Conservation (phyloP, 2,888 invertebrate genomes). For the Syritta pipiens region DNA sequence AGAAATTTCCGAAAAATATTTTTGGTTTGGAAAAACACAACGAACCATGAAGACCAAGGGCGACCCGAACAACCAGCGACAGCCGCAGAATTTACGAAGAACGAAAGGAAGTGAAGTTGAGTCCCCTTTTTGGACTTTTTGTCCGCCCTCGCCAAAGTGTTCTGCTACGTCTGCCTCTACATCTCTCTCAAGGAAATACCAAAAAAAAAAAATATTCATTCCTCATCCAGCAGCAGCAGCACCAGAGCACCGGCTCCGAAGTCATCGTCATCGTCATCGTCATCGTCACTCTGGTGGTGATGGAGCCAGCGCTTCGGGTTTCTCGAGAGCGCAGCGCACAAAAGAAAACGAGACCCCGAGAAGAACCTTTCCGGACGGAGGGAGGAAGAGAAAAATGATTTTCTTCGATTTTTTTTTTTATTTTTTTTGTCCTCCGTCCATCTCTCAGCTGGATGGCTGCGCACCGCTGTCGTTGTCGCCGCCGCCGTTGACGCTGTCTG, state of each 20-base stretch:
- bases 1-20: too few relatives aligned
- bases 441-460: background rate
- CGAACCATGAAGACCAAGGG: conserved; percentile 25
- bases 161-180: background rate
- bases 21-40: conserved; percentile 16
- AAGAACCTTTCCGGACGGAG: conserved; percentile 35
- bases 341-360: conserved; percentile 40
- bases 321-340: conserved; percentile 14
- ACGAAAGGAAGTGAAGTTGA: conserved; percentile 30
- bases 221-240: conserved; percentile 6
- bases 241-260: too few relatives aligned
- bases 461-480: background rate
- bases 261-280: too few relatives aligned
- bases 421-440: conserved; percentile 15
- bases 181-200: conserved; percentile 26
- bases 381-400: conserved; percentile 46
- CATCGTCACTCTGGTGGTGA: too few relatives aligned
- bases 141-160: background rate
- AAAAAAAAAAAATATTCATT: conserved; percentile 56
- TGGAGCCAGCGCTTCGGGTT: conserved; percentile 43
- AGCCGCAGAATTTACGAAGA: conserved; percentile 13
- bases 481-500: background rate
- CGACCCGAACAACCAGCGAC: conserved; percentile 11
- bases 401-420: conserved; percentile 61
- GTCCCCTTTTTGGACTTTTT: conserved; percentile 36